Conservation (phyloP, 2,797 vertebrate genomes). For the Masticophis lateralis region DNA sequence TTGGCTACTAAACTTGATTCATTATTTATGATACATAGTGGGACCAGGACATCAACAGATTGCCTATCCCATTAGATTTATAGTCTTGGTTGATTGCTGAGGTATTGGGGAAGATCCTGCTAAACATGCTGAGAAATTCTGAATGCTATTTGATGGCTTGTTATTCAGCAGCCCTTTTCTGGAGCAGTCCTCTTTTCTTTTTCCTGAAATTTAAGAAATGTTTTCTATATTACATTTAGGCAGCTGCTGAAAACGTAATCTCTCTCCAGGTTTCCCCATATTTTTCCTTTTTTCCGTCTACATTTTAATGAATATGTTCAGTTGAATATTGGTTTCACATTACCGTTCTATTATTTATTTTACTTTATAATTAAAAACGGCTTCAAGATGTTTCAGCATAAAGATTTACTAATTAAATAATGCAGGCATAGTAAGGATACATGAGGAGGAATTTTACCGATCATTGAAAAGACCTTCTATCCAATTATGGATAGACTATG, state of each 20-base stretch:
- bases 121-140: neutral
- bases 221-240: neutral
- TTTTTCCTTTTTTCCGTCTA: neutral
- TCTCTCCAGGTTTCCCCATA: neutral
- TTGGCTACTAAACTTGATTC: neutral
- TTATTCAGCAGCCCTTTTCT: neutral
- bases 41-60: neutral
- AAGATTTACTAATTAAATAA: neutral
- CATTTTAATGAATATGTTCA: neutral
- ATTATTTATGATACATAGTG: neutral
- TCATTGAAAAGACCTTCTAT: neutral
- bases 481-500: neutral
- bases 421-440: neutral
- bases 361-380: neutral
- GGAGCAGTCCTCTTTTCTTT: neutral
- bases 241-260: neutral
- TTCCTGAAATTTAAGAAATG: neutral
- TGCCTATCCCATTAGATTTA: neutral
- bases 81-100: neutral
- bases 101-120: neutral
- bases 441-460: neutral
- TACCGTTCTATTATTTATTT: neutral
- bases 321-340: neutral
- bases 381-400: neutral
- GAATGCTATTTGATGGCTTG: neutral